Evolutionary conservation across 1,140 invertebrate species (phyloP), one percentile per base, ranked within the genome.

Genomic region (Apis laboriosa): DNA sequence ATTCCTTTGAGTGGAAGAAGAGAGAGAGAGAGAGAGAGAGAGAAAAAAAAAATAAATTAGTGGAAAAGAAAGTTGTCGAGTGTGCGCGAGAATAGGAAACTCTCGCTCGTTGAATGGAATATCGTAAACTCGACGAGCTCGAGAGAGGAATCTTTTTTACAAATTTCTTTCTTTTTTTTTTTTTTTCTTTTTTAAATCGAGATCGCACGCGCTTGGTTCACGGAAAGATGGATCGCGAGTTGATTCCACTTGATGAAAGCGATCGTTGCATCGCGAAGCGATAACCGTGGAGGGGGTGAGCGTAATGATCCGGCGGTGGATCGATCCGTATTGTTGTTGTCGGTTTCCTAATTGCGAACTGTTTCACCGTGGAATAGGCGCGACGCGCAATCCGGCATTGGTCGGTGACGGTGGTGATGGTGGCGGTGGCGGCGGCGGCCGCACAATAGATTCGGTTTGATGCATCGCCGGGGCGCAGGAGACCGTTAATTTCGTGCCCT

Each of bases 391-490:
- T 87, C 86, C 84, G 84, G 86, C 34, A 76, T 9, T 13, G 73
- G 61, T 79, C 81, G 77, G 85, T 84, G 85, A 80, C 77, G 85
- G 75, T 75, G 71, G 77, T 77, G 80, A 87, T 72, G 71, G 83
- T 83, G 77, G 34, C 74, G 73, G 83, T 72, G 71, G 83, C 83
- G 77, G 34, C 74, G 73, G 83, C 82, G 84, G 82, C 87, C 74
- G 80, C 84, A 91, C 90, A 93, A 92, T 92, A 85, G 85, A 92
- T 89, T 91, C 87, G 80, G 90, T 90, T 92, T 92, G 91, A 92
- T 89, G 90, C 90, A 92, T 86, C 87, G 86, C 83, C 86, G 73
- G 80, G 82, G 71, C 60, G 64, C 83, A 56, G 66, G 77, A 88
- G 87, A 89, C 88, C 90, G 90, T 92, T 92, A 92, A 92, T 93